Evolutionary conservation across 2,113 vertebrate species (phyloP), one percentile per base, ranked within the genome.

Genomic region (Clupea harengus): DNA sequence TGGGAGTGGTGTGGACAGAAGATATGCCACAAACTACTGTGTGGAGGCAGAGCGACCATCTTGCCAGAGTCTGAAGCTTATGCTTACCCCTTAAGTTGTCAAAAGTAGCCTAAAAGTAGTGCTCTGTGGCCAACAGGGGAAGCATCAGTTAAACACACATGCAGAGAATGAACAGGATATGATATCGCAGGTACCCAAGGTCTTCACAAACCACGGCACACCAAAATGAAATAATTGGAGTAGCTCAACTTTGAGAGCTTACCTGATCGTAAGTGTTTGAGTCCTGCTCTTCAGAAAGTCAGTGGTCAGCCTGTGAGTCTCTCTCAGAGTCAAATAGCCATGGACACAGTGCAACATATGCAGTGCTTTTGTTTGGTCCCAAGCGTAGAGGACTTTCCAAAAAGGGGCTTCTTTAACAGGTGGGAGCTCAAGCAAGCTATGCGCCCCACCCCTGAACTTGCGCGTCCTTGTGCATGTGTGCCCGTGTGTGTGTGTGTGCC

Each of bases 401-500:
- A 45, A n/a, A 2, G 32, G 85, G 72, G 84, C 86, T 88, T 82
- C 52, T 49, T 45, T 17, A 15, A 2, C 22, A 28, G 86, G 57
- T 87, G 88, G 89, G 67, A 82, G 78, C 84, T 64, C 82, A 57
- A 75, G 50, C 78, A 81, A 57, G 67, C 78, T 84, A 54, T 45
- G 52, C 75, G 49, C 47, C 82, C 81, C 78, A 81, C 84, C 84
- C 78, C 47, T 49, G 28, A 46, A 22, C 3, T 18, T 72, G 64
- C 60, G 85, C 64, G 18, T 47, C 25, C 85, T 46, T 83, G 32
- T 88, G 32, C 90, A 82, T 84, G 25, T 89, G 88, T 84, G 81
- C 84, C 49, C 83, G 89, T 87, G 50, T 90, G 86, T 52, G 47
- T 86, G 83, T 86, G 85, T 89, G 88, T 88, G 91, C 92, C 89